phyloP scores from a whole-genome alignment of 2,113 vertebrate genomes.

The Phaetusa simplex region DNA sequence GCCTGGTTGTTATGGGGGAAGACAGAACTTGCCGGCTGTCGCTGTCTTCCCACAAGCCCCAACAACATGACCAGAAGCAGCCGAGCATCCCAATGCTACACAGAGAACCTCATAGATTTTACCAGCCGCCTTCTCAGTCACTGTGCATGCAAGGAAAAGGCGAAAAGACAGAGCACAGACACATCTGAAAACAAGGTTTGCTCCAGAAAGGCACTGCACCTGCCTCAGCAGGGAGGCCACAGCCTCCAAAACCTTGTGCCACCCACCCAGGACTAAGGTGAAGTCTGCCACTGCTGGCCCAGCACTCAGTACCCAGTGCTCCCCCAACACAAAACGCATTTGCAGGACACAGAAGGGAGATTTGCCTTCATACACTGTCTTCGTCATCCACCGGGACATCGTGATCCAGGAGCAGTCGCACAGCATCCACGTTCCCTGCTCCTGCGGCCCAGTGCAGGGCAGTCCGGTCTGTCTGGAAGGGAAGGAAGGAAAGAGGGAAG shows the following conservation, averaged over 20 bases:
- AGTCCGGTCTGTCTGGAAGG: slow-evolving; percentile 78
- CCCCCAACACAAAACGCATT: not conserved
- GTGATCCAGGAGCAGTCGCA: slow-evolving; percentile 82
- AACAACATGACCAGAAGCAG: not conserved
- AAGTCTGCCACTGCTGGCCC: not conserved
- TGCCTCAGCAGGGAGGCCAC: not conserved
- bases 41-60: not conserved
- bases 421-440: slow-evolving; percentile 80
- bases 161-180: not conserved
- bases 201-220: not conserved
- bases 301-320: accelerated
- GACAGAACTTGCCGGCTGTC: not conserved
- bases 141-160: not conserved
- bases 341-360: not conserved
- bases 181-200: not conserved
- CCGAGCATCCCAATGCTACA: not conserved
- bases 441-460: slow-evolving; percentile 90
- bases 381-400: slow-evolving; percentile 77
- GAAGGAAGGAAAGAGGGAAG: not conserved
- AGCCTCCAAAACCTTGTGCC: not conserved
- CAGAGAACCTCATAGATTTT: not conserved
- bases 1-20: not conserved
- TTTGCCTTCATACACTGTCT: slow-evolving; percentile 75
- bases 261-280: not conserved
- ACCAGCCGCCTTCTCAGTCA: not conserved